These are phyloP conservation scores for Eupeodes latifasciatus DNA, from an alignment of 2,888 invertebrate genomes.

Conservation along the genomic window DNA sequence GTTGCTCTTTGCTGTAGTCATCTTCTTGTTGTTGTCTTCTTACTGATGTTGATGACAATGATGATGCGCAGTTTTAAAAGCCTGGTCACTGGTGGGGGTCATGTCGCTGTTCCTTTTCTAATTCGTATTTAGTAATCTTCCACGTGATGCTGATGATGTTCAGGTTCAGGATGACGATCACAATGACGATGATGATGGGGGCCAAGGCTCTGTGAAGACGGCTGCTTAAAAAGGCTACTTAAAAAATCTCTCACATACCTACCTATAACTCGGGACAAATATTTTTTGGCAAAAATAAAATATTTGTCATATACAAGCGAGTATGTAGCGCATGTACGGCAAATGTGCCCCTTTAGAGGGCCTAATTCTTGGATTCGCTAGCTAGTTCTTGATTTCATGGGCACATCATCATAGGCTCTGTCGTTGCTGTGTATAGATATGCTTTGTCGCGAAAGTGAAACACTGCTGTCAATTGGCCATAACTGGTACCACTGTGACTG, in stretches of 20 bases:
- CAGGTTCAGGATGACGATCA: slow-evolving; percentile 22
- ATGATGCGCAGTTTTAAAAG: slow-evolving; percentile 64
- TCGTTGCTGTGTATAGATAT: slow-evolving; percentile 17
- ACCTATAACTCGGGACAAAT: slow-evolving; percentile 65
- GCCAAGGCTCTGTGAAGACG: slow-evolving; percentile 41
- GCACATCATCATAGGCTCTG: slow-evolving; percentile 56
- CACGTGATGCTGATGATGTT: slow-evolving; percentile 69
- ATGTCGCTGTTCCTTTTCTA: slow-evolving; percentile 58
- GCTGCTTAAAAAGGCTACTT: slow-evolving; percentile 51
- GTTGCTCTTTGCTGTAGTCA: not conserved
- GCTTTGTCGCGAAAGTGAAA: slow-evolving; percentile 69
- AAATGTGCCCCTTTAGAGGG: slow-evolving; percentile 44
- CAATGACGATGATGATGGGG: slow-evolving; percentile 56
- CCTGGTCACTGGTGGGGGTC: slow-evolving; percentile 52
- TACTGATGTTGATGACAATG: slow-evolving; percentile 23
- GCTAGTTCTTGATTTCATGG: slow-evolving; percentile 35
- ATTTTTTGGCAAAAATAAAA: slow-evolving; percentile 73
- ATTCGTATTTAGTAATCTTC: slow-evolving; percentile 73
- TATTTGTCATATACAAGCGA: slow-evolving; percentile 51
- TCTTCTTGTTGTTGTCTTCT: slow-evolving; percentile 48
- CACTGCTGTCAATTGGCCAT: slow-evolving; percentile 69
- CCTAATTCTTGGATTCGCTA: slow-evolving; percentile 57
- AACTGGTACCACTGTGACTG: slow-evolving; percentile 67
- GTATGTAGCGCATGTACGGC: not conserved
- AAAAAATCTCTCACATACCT: slow-evolving; percentile 76